These are phyloP conservation scores for Xerus inauris DNA, from an alignment of 2,113 vertebrate genomes.

Conservation along the genomic window DNA sequence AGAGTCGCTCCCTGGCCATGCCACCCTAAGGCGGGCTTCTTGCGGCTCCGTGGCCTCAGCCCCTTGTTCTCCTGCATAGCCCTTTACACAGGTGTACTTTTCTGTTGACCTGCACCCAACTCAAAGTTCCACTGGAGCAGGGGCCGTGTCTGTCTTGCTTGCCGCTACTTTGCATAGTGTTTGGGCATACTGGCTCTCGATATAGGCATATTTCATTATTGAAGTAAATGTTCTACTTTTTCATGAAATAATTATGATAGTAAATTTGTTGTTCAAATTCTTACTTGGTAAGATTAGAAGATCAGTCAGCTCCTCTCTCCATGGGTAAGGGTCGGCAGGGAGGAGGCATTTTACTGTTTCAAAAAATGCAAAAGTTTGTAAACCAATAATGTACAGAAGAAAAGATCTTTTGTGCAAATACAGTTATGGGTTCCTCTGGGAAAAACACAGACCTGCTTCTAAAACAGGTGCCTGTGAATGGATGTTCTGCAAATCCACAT, in stretches of 20 bases:
- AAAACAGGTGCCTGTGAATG: background rate
- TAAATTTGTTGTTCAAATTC: constrained; percentile 9
- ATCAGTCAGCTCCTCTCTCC: background rate
- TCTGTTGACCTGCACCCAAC: background rate
- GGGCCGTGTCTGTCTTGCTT: background rate
- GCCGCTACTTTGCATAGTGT: background rate
- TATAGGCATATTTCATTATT: background rate
- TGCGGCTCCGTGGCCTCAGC: background rate
- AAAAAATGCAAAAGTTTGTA: background rate
- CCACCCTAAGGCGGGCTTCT: background rate
- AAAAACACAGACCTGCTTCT: background rate
- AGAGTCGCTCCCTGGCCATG: background rate
- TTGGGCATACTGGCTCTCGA: background rate
- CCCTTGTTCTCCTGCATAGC: background rate
- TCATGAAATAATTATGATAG: constrained; percentile 9
- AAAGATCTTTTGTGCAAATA: constrained; percentile 1
- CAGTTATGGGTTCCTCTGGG: background rate
- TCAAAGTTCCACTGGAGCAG: background rate
- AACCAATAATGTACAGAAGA: background rate
- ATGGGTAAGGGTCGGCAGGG: background rate
- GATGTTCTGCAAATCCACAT: background rate
- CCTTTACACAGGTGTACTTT: background rate
- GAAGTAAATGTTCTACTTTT: constrained; percentile 34
- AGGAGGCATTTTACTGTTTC: background rate
- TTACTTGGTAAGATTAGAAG: constrained; percentile 27